Evolutionary conservation across 2,797 vertebrate species (phyloP).

Genomic region (Antrozous pallidus): DNA sequence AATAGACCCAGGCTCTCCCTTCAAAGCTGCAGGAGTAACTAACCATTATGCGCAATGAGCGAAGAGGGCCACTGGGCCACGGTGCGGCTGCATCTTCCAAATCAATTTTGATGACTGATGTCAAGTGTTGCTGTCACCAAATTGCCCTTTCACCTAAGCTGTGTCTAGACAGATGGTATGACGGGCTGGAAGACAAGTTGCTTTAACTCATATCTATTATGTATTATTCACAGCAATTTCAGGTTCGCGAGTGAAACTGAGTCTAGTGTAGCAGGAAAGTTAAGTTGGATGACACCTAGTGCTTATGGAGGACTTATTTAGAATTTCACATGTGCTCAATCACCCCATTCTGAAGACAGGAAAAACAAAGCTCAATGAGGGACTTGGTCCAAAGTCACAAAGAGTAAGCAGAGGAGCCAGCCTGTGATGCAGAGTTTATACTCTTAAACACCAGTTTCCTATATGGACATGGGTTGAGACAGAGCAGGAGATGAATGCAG

Average conservation of each 20-base stretch:
- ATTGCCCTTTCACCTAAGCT: not conserved
- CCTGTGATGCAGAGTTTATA: not conserved
- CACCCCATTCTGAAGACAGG: not conserved
- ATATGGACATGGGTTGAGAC: not conserved
- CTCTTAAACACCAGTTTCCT: not conserved
- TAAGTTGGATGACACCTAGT: not conserved
- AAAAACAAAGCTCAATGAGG: not conserved
- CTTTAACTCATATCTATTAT: not conserved
- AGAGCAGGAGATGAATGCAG: not conserved
- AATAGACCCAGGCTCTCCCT: not conserved
- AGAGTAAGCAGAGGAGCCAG: not conserved
- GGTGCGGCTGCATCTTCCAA: not conserved
- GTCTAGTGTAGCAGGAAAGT: not conserved
- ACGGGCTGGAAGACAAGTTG: not conserved
- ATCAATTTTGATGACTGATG: not conserved
- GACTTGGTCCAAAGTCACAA: not conserved
- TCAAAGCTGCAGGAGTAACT: not conserved
- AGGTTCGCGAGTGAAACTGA: not conserved
- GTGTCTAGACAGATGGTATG: not conserved
- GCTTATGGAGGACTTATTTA: not conserved
- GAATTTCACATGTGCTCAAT: not conserved
- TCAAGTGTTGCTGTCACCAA: not conserved
- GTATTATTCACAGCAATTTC: not conserved
- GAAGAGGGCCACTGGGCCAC: not conserved
- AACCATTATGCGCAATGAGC: not conserved